phyloP scores from a whole-genome alignment of 2,113 vertebrate species.

The Atrichornis clamosus region DNA sequence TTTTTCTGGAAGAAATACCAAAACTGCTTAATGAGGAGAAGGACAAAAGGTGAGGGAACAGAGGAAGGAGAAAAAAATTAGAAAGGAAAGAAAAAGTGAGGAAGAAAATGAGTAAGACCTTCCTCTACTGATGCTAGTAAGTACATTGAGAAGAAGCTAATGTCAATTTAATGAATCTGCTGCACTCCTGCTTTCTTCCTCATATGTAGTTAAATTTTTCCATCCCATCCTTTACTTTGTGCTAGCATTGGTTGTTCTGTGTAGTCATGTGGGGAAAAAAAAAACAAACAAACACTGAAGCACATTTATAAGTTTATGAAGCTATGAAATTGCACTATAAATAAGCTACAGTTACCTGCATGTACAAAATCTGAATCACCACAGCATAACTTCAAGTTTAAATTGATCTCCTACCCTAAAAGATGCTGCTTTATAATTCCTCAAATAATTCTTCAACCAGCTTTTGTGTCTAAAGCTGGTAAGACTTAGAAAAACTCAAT shows the following conservation, averaged over 20 bases:
- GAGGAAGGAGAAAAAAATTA: neutral
- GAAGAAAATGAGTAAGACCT: neutral
- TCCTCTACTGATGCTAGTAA: neutral
- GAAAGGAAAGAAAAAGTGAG: neutral
- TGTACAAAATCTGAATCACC: neutral
- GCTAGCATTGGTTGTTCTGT: neutral
- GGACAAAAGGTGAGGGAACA: neutral
- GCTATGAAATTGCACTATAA: neutral
- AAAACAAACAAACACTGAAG: neutral
- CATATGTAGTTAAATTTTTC: neutral
- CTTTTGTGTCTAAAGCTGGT: neutral
- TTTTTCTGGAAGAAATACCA: neutral
- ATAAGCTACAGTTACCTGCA: neutral
- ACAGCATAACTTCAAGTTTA: neutral
- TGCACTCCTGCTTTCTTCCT: neutral
- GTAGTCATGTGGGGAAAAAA: neutral
- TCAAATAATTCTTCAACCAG: neutral
- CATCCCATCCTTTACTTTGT: neutral
- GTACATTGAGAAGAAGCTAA: neutral
- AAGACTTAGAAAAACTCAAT: neutral
- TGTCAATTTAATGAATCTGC: neutral
- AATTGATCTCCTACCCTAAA: neutral
- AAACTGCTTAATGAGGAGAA: neutral
- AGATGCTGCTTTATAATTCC: neutral
- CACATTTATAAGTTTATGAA: neutral